Evolutionary conservation across 1,140 invertebrate species (phyloP).

Genomic region (Caenorhabditis inopinata): DNA sequence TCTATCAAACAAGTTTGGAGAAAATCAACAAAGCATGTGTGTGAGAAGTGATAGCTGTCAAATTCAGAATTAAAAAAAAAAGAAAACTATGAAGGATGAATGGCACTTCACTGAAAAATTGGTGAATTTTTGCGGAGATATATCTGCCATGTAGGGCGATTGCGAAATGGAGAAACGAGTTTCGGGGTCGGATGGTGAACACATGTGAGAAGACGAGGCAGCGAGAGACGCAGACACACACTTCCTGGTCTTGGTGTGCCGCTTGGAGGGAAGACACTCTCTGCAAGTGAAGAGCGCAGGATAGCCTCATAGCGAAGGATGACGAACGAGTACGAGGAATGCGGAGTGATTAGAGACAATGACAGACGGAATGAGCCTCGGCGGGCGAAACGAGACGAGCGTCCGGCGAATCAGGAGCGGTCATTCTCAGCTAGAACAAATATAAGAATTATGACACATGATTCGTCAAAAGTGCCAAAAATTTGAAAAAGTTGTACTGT

Average conservation of each 20-base stretch:
- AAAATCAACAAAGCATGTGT: no score
- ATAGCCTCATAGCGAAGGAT: neutral
- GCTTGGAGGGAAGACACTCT: neutral
- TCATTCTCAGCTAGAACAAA: neutral
- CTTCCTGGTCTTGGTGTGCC: neutral
- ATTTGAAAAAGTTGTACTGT: no score
- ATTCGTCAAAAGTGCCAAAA: no score
- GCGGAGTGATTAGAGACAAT: neutral
- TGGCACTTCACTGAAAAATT: neutral
- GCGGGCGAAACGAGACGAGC: neutral
- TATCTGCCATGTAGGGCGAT: neutral
- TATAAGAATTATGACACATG: no score
- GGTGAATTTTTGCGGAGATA: neutral
- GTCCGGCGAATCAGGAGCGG: slow-evolving; percentile 2
- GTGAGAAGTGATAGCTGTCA: neutral
- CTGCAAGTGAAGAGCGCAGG: neutral
- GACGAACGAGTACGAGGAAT: neutral
- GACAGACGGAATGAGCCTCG: neutral
- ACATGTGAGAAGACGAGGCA: neutral
- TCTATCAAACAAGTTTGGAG: no score
- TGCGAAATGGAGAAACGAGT: neutral
- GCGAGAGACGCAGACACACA: neutral
- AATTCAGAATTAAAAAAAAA: neutral
- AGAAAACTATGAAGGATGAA: neutral
- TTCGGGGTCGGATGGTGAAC: neutral